Evolutionary conservation across 2,888 invertebrate genomes (phyloP), one percentile per base, ranked within the genome.

Genomic region (Aproaerema taeniolella): DNA sequence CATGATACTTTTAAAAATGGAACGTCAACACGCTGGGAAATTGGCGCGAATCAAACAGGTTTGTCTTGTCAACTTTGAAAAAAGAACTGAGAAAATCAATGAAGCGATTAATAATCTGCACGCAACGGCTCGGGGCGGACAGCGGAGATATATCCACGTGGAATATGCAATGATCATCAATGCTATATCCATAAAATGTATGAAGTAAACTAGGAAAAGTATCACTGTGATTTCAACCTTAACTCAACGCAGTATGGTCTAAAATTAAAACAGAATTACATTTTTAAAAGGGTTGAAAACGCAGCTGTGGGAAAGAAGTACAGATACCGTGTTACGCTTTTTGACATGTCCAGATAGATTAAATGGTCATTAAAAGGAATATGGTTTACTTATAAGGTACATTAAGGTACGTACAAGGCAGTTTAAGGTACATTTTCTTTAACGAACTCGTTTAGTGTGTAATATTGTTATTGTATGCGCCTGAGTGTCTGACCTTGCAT

Each of bases 81-180:
- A 57, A 36, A 56, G 55, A 50, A 42, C 41, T 39, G 36, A 46
- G 50, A 55, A 58, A 72, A 62, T 67, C 69, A 72, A 72, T 71
- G 63, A 72, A 64, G 62, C 67, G 55, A 69, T 73, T 70, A 69
- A 62, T 67, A 73, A 61, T 57, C 61, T 40, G 46, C 60, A 65
- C 65, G 60, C 59, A 56, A 55, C 37, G 41, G 50, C 28, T 36
- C 13, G 43, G 35, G 41, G 44, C 26, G 36, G n/a, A n/a, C n/a
- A n/a, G n/a, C n/a, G n/a, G n/a, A 47, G 40, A 41, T 15, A 49
- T 44, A 46, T 44, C 36, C 16, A 16, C 25, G 25, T 34, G n/a
- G 42, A 43, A 39, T 34, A 30, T 36, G 43, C 33, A 38, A 32
- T 40, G 46, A 49, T 45, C 43, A 39, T 38, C 45, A 44, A n/a